Evolutionary conservation across 2,888 invertebrate species (phyloP), one percentile per base, ranked within the genome.

Genomic region (Meteorus cinctellus): DNA sequence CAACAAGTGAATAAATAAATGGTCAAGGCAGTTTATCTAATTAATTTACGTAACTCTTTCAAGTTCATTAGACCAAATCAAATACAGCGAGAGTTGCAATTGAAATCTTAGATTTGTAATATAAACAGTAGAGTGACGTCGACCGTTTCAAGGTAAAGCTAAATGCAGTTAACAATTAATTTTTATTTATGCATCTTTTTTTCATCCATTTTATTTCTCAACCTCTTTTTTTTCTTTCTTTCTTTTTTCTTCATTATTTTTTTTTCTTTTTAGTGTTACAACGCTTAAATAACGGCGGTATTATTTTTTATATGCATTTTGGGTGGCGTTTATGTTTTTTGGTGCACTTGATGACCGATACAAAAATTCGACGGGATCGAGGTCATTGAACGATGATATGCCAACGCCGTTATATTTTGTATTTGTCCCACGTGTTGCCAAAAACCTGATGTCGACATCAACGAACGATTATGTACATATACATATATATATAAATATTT

Each of bases 221-320:
- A 60, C 45, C 31, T 62, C 12, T 27, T 59, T 60, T 68, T 72
- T 72, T 48, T 27, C 4, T 36, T 67, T 10, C 24, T 16, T 19
- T 27, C 24, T 67, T 5, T 59, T 27, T 1, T 2, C 8, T 34
- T 34, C 2, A 6, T 34, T 34, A 24, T 67, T 10, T 16, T 16
- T 16, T 19, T 27, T n/a, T 67, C n/a, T 12, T 10, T 70, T 27
- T 10, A 48, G 16, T 48, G 16, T 48, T 48, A 48, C n/a, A 2
- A n/a, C 4, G 48, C n/a, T n/a, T n/a, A 48, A 48, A 48, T 48
- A 48, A 48, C 16, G 16, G 48, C n/a, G n/a, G 48, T 4, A 48
- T 36, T 66, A 10, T 70, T 36, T 72, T 72, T 67, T 41, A 45
- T 41, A 60, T 76, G 41, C 48, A 68, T 48, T 48, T 48, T n/a